These are phyloP conservation scores for Pangasius sanitwongsei DNA, from an alignment of 2,797 vertebrate genomes.

Conservation along the genomic window DNA sequence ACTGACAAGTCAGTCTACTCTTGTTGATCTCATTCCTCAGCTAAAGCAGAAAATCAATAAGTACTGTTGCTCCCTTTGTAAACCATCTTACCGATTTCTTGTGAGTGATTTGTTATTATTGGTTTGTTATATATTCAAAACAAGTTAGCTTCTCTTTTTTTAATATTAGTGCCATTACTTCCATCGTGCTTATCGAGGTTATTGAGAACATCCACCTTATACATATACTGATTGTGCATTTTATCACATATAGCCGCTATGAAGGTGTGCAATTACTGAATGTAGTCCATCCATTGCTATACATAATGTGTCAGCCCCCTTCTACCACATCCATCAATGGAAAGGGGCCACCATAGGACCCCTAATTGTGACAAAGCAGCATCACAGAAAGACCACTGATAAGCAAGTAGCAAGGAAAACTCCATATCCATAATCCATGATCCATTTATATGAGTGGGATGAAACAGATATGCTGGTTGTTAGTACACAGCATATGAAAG, in stretches of 20 bases:
- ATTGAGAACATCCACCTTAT: neutral
- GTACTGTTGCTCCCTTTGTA: conserved; percentile 31
- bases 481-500: neutral
- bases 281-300: neutral
- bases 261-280: neutral
- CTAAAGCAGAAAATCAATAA: conserved; percentile 56
- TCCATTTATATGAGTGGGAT: neutral
- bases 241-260: neutral
- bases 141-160: neutral
- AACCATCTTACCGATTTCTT: conserved; percentile 39
- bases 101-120: conserved; percentile 48
- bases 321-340: neutral
- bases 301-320: neutral
- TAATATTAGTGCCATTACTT: neutral
- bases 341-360: neutral
- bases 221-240: neutral
- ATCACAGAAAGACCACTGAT: neutral
- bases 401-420: neutral
- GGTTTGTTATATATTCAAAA: neutral
- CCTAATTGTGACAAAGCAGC: neutral
- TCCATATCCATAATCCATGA: neutral
- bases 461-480: neutral
- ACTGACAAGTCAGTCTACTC: neutral
- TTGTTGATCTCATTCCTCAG: conserved; percentile 42
- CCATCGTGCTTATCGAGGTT: neutral